Evolutionary conservation across 2,113 vertebrate species (phyloP), one percentile per base, ranked within the genome.

Genomic region (Elgaria multicarinata): DNA sequence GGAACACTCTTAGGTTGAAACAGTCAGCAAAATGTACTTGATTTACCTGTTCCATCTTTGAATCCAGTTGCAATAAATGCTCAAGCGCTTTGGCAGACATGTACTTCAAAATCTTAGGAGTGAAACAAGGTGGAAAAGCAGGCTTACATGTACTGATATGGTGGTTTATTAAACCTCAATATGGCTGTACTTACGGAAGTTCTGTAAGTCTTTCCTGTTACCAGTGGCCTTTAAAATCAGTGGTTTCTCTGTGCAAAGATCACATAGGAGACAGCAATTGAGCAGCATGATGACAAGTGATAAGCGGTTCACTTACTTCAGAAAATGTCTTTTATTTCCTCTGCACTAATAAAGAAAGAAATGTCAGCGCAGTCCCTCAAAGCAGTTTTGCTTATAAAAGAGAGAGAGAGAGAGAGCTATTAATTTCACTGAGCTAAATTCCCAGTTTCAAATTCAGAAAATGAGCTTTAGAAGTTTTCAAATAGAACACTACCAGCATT

Each of bases 171-270:
- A 44, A 46, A 78, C 72, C 8, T 44, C 55, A 66, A 33, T 26
- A 3, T 44, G 42, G 58, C 28, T n/a, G 42, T 22, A 31, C 74
- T 77, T 66, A 4, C 58, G 83, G 66, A 22, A n/a, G 58, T 78
- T 92, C 87, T 86, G 80, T 55, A 75, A 88, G 90, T 90, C 89
- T 80, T 92, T 81, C 81, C 78, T 87, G 26, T 90, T 93, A 83
- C 89, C 93, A 74, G 72, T 95, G 91, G 88, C 82, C 92, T 97
- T 96, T 94, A 85, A 94, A 93, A 93, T 3, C 36, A 87, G 86
- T 89, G 90, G 91, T 90, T 93, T 22, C 28, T 95, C 95, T 95
- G 67, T 0, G 64, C 72, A 92, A 91, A 94, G 90, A 94, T 95
- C 72, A 84, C 85, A 90, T 94, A 92, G 87, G 85, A 93, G 82